A percentile compares a stretch with the other conserved stretches of the same genome.
Evolutionary conservation across 2,888 invertebrate genomes (phyloP).

Genomic region (Zelleria hepariella): DNA sequence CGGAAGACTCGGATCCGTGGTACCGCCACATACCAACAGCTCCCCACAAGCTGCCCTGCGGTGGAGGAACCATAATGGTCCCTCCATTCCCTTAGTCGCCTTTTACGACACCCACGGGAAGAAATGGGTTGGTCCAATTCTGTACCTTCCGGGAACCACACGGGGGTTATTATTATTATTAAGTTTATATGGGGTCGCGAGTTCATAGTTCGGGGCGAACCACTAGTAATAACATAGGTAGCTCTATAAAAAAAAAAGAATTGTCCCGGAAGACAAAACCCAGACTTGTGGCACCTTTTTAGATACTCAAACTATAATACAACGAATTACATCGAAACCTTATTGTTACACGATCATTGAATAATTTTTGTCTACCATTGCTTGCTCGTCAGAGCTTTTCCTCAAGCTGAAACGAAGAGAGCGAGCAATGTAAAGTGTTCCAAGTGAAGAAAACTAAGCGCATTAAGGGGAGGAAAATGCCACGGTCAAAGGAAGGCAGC

Average conservation of each 20-base stretch:
- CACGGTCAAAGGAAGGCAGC: conserved; percentile 18
- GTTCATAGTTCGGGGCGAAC: too few relatives aligned
- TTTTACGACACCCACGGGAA: too few relatives aligned
- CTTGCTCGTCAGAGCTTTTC: neutral
- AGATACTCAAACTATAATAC: neutral
- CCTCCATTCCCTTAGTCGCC: too few relatives aligned
- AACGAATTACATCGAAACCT: neutral
- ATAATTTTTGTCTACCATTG: neutral
- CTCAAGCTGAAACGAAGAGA: neutral
- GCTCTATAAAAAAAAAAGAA: neutral
- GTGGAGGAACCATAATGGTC: too few relatives aligned
- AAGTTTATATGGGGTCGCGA: too few relatives aligned
- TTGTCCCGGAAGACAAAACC: neutral
- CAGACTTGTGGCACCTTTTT: neutral
- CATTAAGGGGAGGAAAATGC: neutral
- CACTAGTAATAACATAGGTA: too few relatives aligned
- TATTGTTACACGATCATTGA: neutral
- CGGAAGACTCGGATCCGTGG: too few relatives aligned
- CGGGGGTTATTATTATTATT: too few relatives aligned
- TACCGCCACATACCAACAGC: too few relatives aligned
- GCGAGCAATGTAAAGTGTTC: neutral
- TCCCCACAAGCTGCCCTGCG: too few relatives aligned
- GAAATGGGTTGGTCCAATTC: too few relatives aligned
- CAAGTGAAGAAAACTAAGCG: neutral
- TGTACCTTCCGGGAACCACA: too few relatives aligned